Conservation (phyloP, 2,113 vertebrate genomes). For the Scolopax mira region DNA sequence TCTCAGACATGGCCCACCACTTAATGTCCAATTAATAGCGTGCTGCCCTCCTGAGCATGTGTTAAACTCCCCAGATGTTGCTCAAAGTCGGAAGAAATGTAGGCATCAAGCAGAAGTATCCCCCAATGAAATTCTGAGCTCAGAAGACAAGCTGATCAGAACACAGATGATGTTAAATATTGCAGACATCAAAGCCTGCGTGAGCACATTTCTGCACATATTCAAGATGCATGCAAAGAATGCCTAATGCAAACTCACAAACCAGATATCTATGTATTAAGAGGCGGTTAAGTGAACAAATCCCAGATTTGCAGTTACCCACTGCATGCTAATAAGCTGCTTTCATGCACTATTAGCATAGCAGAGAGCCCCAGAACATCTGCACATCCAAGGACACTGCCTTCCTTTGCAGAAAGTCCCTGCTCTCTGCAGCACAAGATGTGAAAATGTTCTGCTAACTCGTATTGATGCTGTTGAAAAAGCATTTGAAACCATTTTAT, state of each 20-base stretch:
- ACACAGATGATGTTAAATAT: background rate
- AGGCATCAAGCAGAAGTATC: background rate
- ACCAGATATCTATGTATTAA: background rate
- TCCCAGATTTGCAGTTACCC: background rate
- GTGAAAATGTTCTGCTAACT: background rate
- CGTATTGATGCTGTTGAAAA: background rate
- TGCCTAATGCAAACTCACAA: background rate
- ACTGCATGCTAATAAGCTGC: background rate
- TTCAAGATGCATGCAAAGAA: background rate
- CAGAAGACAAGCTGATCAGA: background rate
- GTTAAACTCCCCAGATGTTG: constrained; percentile 29
- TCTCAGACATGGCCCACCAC: background rate
- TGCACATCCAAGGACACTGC: background rate
- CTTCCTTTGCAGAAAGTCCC: background rate
- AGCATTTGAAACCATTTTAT: background rate
- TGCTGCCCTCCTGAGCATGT: background rate
- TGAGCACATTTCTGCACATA: background rate
- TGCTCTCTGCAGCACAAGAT: background rate
- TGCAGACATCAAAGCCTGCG: constrained; percentile 29
- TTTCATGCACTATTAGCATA: background rate
- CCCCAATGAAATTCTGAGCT: background rate
- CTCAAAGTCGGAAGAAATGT: background rate
- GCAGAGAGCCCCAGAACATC: background rate
- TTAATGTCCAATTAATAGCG: constrained; percentile 42
- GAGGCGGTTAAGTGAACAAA: background rate